Conservation (phyloP, 2,113 vertebrate genomes). For the Cheirogaleus medius region DNA sequence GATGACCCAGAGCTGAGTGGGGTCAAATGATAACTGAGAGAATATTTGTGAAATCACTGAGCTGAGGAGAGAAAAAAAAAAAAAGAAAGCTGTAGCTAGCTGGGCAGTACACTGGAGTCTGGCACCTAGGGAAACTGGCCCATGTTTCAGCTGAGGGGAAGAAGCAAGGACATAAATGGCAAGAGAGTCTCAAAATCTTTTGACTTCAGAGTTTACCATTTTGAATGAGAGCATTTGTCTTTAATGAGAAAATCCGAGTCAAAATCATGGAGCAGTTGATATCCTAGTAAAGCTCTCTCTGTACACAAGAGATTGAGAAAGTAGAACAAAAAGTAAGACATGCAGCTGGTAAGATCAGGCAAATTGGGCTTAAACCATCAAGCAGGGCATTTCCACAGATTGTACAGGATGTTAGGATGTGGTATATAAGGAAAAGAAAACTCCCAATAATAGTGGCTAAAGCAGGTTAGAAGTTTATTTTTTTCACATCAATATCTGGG, state of each 20-base stretch:
- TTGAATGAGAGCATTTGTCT: not conserved
- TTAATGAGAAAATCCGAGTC: not conserved
- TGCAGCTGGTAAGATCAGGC: not conserved
- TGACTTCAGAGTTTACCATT: not conserved
- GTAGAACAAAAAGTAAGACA: not conserved
- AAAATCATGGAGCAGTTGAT: not conserved
- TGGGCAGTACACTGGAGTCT: not conserved
- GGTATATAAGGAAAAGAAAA: not conserved
- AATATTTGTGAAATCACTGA: not conserved
- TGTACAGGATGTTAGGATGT: not conserved
- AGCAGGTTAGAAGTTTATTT: not conserved
- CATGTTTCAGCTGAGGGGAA: not conserved
- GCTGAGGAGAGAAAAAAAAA: not conserved
- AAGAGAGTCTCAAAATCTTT: not conserved
- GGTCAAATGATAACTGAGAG: not conserved
- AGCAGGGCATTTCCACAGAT: not conserved
- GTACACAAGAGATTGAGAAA: not conserved
- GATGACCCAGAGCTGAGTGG: not conserved
- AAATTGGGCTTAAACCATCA: not conserved
- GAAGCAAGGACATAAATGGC: not conserved
- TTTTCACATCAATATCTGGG: not conserved
- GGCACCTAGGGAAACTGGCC: not conserved
- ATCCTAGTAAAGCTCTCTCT: not conserved
- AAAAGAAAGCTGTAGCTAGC: not conserved
- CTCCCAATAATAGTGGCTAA: not conserved